Conservation (phyloP, 2,113 vertebrate genomes). For the Plectropomus leopardus region DNA sequence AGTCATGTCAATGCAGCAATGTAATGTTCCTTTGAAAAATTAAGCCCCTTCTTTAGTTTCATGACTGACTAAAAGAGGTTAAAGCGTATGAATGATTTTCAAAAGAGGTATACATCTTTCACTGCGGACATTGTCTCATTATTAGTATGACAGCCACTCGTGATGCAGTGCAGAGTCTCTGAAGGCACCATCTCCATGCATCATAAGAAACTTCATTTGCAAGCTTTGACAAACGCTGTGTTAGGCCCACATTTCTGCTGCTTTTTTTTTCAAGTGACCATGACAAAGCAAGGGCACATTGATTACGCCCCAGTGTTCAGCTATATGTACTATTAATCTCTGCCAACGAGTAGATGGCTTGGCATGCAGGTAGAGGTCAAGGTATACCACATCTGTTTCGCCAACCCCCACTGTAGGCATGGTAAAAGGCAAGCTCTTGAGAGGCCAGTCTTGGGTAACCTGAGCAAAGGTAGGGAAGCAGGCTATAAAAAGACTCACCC, state of each 20-base stretch:
- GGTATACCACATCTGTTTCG: constrained; percentile 84
- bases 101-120: background rate
- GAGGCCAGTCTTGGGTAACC: constrained; percentile 86
- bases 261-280: constrained; percentile 41
- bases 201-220: constrained; percentile 52
- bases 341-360: constrained; percentile 46
- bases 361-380: constrained; percentile 81
- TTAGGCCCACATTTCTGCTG: constrained; percentile 60
- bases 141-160: constrained; percentile 48
- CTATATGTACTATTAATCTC: constrained; percentile 13
- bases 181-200: constrained; percentile 65
- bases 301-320: constrained; percentile 17
- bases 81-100: background rate
- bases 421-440: constrained; percentile 86
- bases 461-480: constrained; percentile 85
- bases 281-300: constrained; percentile 52
- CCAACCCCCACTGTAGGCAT: constrained; percentile 85
- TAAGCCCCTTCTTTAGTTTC: background rate
- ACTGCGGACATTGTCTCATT: background rate
- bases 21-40: background rate
- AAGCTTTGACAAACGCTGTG: constrained; percentile 58
- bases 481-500: constrained; percentile 73
- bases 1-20: background rate
- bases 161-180: constrained; percentile 49
- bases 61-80: background rate